Conservation (phyloP, 2,888 invertebrate genomes). For the Bombylius major region DNA sequence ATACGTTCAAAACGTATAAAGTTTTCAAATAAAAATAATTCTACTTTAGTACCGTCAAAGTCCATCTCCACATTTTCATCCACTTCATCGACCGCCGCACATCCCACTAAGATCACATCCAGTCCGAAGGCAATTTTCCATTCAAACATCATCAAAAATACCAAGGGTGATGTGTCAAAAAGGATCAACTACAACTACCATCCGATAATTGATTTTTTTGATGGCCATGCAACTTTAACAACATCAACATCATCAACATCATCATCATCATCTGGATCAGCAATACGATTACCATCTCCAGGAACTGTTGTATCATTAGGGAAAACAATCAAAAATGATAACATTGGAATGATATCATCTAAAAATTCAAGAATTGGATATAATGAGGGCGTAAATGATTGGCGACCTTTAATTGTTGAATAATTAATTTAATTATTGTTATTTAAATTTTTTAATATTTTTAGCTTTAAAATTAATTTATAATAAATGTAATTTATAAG, state of each 20-base stretch:
- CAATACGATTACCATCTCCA: conserved; percentile 25
- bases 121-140: conserved; percentile 3
- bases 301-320: conserved; percentile 19
- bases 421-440: background rate
- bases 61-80: background rate
- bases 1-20: conserved; percentile 30
- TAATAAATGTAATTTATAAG: too few species aligned
- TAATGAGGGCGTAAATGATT: background rate
- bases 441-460: too few species aligned
- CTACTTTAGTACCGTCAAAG: conserved; percentile 11
- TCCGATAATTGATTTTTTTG: conserved; percentile 71
- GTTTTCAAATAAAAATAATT: conserved; percentile 21
- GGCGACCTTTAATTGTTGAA: conserved; percentile 3
- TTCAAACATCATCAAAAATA: conserved; percentile 2
- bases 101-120: background rate
- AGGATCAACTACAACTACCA: conserved; percentile 71
- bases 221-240: conserved; percentile 24
- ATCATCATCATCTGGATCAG: background rate
- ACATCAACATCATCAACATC: conserved; percentile 13
- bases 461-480: too few species aligned
- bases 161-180: conserved; percentile 24
- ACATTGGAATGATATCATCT: background rate
- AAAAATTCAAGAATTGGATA: background rate
- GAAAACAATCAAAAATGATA: conserved; percentile 1
- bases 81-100: conserved; percentile 12